Evolutionary conservation across 2,888 invertebrate species (phyloP).

Genomic region (Philopedon plagiatum): DNA sequence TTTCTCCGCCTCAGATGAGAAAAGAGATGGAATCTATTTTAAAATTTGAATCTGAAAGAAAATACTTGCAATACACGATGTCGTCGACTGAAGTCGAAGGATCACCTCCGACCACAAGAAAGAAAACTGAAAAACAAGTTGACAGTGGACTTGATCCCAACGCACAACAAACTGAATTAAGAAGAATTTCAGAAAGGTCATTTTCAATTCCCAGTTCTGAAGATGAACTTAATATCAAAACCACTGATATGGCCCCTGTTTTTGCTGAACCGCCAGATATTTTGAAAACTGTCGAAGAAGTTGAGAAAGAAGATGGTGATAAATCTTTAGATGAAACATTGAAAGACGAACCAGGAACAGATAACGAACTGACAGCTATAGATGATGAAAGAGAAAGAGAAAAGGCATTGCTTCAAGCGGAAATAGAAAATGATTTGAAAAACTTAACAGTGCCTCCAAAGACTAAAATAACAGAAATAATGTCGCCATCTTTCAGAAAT

Average conservation of each 20-base stretch:
- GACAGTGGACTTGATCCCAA: constrained; percentile 75
- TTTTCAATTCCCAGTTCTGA: constrained; percentile 84
- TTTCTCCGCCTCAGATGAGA: constrained; percentile 82
- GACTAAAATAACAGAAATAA: constrained; percentile 77
- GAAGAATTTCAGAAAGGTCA: constrained; percentile 81
- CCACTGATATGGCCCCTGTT: constrained; percentile 70
- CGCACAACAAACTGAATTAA: constrained; percentile 74
- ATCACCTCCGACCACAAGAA: constrained; percentile 81
- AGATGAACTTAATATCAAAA: constrained; percentile 77
- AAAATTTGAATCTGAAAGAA: constrained; percentile 81
- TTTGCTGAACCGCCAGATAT: constrained; percentile 62
- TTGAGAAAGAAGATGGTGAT: constrained; percentile 62
- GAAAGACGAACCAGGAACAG: constrained; percentile 58
- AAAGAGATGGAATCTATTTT: constrained; percentile 83
- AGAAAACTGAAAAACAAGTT: constrained; percentile 73
- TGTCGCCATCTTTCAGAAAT: constrained; percentile 79
- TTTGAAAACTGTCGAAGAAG: constrained; percentile 62
- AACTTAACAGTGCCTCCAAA: constrained; percentile 66
- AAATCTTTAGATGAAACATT: constrained; percentile 65
- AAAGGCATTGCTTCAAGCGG: constrained; percentile 63
- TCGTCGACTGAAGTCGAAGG: constrained; percentile 85
- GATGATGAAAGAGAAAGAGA: constrained; percentile 64
- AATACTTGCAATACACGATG: constrained; percentile 74
- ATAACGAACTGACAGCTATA: constrained; percentile 56
- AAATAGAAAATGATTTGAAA: constrained; percentile 66